These are phyloP conservation scores for Camelus dromedarius DNA, from an alignment of 2,113 vertebrate species.

Conservation along the genomic window DNA sequence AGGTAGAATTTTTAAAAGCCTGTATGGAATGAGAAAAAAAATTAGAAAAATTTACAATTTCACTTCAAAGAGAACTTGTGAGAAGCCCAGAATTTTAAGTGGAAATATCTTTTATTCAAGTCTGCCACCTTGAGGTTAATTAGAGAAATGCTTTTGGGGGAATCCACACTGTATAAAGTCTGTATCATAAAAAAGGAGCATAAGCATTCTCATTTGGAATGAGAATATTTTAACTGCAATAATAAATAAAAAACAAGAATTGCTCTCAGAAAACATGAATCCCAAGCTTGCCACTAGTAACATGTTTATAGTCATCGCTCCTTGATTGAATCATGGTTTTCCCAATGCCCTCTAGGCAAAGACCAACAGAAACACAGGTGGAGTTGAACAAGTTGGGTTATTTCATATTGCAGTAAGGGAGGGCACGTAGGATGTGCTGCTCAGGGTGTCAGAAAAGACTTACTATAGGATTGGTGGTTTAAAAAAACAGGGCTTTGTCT, in stretches of 20 bases:
- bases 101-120: slow-evolving; percentile 76
- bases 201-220: neutral
- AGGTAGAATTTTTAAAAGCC: neutral
- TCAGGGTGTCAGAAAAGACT: neutral
- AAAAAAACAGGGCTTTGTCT: neutral
- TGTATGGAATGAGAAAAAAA: neutral
- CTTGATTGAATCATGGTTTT: neutral
- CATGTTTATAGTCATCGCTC: neutral
- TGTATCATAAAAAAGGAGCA: neutral
- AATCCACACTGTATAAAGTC: neutral
- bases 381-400: neutral
- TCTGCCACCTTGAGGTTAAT: slow-evolving; percentile 85
- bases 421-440: neutral
- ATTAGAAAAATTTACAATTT: neutral
- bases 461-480: neutral
- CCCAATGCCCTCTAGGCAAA: neutral
- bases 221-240: neutral
- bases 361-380: neutral
- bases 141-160: slow-evolving; percentile 44
- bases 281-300: neutral
- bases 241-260: neutral
- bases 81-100: rapidly evolving
- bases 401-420: neutral
- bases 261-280: neutral
- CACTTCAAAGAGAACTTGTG: slow-evolving; percentile 13